phyloP scores from a whole-genome alignment of 2,888 invertebrate genomes.

The Heliconius ismenius region DNA sequence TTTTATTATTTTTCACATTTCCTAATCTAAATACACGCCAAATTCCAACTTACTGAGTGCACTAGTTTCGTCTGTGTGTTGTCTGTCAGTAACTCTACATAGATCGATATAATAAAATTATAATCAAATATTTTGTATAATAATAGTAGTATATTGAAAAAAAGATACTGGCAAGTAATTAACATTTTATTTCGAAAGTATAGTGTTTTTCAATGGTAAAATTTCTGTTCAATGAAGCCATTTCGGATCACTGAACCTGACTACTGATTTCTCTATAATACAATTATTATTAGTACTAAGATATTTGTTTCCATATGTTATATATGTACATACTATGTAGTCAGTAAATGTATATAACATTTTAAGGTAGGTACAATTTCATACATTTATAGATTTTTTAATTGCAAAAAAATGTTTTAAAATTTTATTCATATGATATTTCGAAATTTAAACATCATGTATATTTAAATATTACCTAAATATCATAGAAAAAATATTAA shows the following conservation, averaged over 20 bases:
- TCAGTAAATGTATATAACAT: not conserved
- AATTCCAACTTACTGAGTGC: too few species aligned
- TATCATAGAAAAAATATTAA: not conserved
- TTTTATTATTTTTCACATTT: not conserved
- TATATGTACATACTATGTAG: not conserved
- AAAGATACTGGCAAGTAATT: too few species aligned
- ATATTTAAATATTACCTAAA: not conserved
- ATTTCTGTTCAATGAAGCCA: not conserved
- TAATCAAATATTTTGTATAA: too few species aligned
- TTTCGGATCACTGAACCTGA: conserved; percentile 13
- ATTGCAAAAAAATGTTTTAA: not conserved
- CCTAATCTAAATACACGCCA: too few species aligned
- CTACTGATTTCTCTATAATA: not conserved
- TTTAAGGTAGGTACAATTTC: not conserved
- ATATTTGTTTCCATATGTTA: not conserved
- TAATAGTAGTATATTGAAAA: too few species aligned
- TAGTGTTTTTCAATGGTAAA: not conserved
- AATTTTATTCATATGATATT: not conserved
- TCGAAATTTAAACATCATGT: not conserved
- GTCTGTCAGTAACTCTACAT: too few species aligned
- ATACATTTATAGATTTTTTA: not conserved
- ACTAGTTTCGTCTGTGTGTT: too few species aligned
- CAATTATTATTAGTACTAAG: not conserved
- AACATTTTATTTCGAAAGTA: too few species aligned
- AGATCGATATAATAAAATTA: too few species aligned